Base-by-base conservation (phyloP, 2,113 vertebrate genomes). In the Climacteris rufus region DNA sequence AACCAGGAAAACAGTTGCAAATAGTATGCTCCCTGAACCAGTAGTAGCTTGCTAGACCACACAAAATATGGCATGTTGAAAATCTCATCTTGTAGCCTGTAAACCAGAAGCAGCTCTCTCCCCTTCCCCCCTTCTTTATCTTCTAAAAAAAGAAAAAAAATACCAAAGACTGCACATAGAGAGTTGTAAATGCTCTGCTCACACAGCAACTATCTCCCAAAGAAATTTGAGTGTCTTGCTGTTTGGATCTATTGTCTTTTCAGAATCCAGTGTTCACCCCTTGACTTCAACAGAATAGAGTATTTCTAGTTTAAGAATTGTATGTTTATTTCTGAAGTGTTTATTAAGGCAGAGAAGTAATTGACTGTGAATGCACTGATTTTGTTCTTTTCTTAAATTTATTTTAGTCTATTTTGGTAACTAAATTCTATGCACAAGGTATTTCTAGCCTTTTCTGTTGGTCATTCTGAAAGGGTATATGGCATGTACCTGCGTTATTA, bases 1-100 rank as follows among this genome's bases (percentile, higher is more conserved):
- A 94, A 23, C 88, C 57, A 64, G 66, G 78, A 63, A 89, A 95
- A 93, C 93, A 90, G 94, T 95, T 96, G 88, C 96, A 94, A 89
- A 94, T 95, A 87, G 72, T 85, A 56, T 95, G 95, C 93, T 96
- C 95, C 91, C 88, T 96, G 89, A 95, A 90, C 97, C 85, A 84
- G 56, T 16, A 80, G 59, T 93, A 75, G 64, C 94, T 96, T 90
- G 93, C 77, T 90, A 92, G 89, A 95, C 95, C 96, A 95, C 79
- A 81, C 79, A 77, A 93, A 95, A 97, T 83, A 72, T 83, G 90
- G 87, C 90, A 87, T 90, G 54, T 87, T 96, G 89, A 91, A 97
- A 88, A 96, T 94, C 70, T 75, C 4, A 66, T 95, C 87, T 74
- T 53, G 59, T 81, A 95, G 89, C 82, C 82, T 94, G 87, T 78